Percentiles rank a stretch among this genome's conserved stretches.
These are phyloP conservation scores for Diprion similis DNA, from an alignment of 1,140 invertebrate genomes.

Conservation along the genomic window DNA sequence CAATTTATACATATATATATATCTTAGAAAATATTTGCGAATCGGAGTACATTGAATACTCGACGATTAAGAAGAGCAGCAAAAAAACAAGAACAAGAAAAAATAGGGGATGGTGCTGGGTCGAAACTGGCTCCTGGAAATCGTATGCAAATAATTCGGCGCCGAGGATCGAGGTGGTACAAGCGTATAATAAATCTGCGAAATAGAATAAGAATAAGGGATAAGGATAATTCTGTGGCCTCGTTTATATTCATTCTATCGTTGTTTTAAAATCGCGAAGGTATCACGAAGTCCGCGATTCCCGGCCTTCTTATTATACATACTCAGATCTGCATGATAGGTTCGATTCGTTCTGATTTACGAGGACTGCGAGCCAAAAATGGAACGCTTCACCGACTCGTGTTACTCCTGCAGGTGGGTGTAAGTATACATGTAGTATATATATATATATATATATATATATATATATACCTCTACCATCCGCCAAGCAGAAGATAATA, in stretches of 20 bases:
- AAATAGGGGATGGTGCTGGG: too few species aligned
- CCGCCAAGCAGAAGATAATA: too few species aligned
- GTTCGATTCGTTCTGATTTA: background rate
- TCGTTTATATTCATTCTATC: constrained; percentile 16
- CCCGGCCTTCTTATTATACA: background rate
- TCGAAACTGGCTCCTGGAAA: background rate
- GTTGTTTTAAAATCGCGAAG: background rate
- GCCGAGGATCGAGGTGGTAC: background rate
- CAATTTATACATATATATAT: too few species aligned
- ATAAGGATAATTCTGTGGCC: background rate
- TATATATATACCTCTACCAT: too few species aligned
- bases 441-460: too few species aligned
- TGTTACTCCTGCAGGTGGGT: too few species aligned
- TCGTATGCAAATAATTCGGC: background rate
- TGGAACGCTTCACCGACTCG: background rate
- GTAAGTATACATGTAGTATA: too few species aligned
- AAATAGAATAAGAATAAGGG: background rate
- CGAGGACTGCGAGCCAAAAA: background rate
- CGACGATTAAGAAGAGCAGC: too few species aligned
- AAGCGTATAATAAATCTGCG: background rate
- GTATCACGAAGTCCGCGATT: background rate
- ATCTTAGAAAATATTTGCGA: too few species aligned
- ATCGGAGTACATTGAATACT: too few species aligned
- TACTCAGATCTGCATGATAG: background rate
- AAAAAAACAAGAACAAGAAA: too few species aligned